These are phyloP conservation scores for Folsomia manolachei DNA, from an alignment of 2,888 invertebrate species.

Conservation along the genomic window DNA sequence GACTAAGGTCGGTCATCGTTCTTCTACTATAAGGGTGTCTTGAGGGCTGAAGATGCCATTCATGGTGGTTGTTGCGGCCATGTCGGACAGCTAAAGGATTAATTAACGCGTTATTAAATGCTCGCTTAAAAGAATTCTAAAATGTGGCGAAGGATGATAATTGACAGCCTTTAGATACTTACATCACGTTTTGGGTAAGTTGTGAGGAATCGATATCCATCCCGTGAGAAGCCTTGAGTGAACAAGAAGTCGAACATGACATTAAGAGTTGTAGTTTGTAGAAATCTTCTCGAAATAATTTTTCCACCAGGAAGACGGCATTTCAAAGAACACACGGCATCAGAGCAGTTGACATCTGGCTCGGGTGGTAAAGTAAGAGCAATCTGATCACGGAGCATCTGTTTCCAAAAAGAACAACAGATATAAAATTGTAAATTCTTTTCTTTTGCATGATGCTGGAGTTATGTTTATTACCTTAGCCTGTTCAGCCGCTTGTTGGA, in stretches of 20 bases:
- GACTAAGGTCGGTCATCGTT: slow-evolving; percentile 40
- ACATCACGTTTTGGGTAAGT: slow-evolving; percentile 51
- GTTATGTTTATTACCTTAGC: too few relatives aligned
- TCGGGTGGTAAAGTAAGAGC: slow-evolving; percentile 45
- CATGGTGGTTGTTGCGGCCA: slow-evolving; percentile 41
- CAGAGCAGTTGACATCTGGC: slow-evolving; percentile 40
- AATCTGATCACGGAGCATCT: slow-evolving; percentile 40
- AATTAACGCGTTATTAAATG: too few relatives aligned
- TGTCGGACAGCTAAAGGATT: slow-evolving; percentile 41
- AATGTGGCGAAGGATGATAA: too few relatives aligned
- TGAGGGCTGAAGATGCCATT: slow-evolving; percentile 48
- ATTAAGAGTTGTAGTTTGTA: slow-evolving; percentile 40
- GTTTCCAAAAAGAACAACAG: neutral
- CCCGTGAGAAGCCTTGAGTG: slow-evolving; percentile 47
- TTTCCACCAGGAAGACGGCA: slow-evolving; percentile 49
- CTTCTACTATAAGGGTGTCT: slow-evolving; percentile 50
- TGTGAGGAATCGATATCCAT: slow-evolving; percentile 47
- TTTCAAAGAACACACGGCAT: slow-evolving; percentile 45
- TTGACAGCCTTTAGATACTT: slow-evolving; percentile 28
- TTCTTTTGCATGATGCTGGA: too few relatives aligned
- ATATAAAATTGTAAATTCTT: neutral
- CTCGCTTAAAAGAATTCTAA: too few relatives aligned
- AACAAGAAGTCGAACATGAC: slow-evolving; percentile 49
- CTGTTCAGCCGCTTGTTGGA: slow-evolving; percentile 67
- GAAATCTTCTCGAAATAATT: slow-evolving; percentile 46